Conservation (phyloP, 2,113 vertebrate genomes). For the Hippocampus mohnikei region DNA sequence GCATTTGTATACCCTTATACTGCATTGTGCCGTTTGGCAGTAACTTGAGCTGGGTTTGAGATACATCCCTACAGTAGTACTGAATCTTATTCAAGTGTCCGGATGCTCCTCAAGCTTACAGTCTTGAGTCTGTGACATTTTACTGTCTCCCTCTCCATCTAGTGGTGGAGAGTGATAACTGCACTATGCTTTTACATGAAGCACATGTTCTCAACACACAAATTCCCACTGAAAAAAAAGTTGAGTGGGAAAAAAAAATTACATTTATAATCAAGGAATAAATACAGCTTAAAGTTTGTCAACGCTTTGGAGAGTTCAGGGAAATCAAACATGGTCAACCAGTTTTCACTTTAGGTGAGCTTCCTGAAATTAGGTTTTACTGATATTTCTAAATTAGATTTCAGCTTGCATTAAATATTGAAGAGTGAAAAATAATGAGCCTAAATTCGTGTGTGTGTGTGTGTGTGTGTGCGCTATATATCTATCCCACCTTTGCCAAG, state of each 20-base stretch:
- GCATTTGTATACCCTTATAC: not conserved
- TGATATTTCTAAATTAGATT: not conserved
- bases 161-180: constrained; percentile 36
- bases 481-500: constrained; percentile 78
- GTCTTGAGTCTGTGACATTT: constrained; percentile 18
- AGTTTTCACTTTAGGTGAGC: not conserved
- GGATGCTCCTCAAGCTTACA: not conserved
- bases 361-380: constrained; percentile 1
- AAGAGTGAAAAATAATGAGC: not conserved
- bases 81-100: not conserved
- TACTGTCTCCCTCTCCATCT: constrained; percentile 60
- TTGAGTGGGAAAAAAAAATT: too few relatives aligned
- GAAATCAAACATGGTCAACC: not conserved
- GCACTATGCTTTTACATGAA: constrained; percentile 4
- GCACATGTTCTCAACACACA: too few relatives aligned
- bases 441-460: not conserved
- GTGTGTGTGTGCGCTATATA: constrained; percentile 30
- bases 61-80: not conserved
- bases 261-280: not conserved
- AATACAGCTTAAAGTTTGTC: not conserved
- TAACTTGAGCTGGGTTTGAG: not conserved
- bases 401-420: not conserved
- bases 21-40: not conserved
- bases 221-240: not conserved
- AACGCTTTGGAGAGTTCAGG: not conserved